A percentile compares a stretch with the other conserved stretches of the same genome.
Conservation (phyloP, 1,140 invertebrate genomes). For the Anoplolepis gracilipes region DNA sequence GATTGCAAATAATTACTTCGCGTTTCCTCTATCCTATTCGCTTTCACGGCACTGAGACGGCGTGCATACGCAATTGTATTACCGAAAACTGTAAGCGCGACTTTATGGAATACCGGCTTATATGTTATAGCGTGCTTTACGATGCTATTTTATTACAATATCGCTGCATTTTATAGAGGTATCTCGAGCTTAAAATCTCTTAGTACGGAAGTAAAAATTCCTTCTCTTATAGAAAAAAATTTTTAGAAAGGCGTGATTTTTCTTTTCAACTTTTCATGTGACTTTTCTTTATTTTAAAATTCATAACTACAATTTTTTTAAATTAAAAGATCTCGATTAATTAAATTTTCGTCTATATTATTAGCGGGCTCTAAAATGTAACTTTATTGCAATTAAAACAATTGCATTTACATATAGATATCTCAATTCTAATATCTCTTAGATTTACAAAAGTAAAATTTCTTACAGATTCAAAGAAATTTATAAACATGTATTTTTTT, state of each 20-base stretch:
- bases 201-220: not conserved
- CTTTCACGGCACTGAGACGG: constrained; percentile 30
- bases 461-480: not conserved
- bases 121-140: not conserved
- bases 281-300: too few species aligned
- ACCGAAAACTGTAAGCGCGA: constrained; percentile 4
- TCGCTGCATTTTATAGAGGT: not conserved
- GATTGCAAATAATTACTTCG: constrained; percentile 59
- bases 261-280: too few species aligned
- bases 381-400: too few species aligned
- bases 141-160: constrained; percentile 32
- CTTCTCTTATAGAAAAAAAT: not conserved
- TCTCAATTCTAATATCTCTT: not conserved
- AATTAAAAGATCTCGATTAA: too few species aligned
- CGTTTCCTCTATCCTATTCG: not conserved
- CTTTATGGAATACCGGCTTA: not conserved
- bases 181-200: not conserved
- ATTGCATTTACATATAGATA: not conserved
- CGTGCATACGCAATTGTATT: constrained; percentile 31
- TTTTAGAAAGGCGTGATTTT: too few species aligned
- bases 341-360: too few species aligned
- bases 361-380: too few species aligned
- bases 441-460: not conserved
- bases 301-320: too few species aligned
- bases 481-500: not conserved